These are phyloP conservation scores for Plectropomus leopardus DNA, from an alignment of 2,113 vertebrate genomes.

Conservation along the genomic window DNA sequence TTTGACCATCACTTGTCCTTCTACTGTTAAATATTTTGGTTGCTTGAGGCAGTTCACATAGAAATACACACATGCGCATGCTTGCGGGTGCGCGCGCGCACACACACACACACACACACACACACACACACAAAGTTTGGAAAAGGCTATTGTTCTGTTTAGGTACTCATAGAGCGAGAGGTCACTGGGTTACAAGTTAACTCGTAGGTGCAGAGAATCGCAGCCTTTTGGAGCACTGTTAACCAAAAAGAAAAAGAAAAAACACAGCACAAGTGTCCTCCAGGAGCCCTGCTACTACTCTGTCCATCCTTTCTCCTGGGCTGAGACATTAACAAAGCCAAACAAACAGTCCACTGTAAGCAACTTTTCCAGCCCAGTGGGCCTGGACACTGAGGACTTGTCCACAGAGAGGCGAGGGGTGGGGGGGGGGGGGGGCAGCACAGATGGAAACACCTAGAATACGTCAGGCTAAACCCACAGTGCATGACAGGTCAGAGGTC, in stretches of 20 bases:
- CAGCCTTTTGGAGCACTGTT: slow-evolving; percentile 30
- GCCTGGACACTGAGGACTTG: slow-evolving; percentile 70
- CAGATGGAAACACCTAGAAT: slow-evolving; percentile 82
- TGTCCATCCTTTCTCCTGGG: slow-evolving; percentile 53
- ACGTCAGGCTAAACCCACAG: slow-evolving; percentile 70
- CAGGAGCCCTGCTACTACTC: slow-evolving; percentile 44
- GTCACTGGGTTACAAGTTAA: slow-evolving; percentile 66
- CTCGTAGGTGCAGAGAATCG: slow-evolving; percentile 39
- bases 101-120: slow-evolving; percentile 7
- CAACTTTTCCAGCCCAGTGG: slow-evolving; percentile 77
- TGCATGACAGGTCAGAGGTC: slow-evolving; percentile 73
- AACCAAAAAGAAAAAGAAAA: slow-evolving; percentile 31
- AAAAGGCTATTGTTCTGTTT: slow-evolving; percentile 36
- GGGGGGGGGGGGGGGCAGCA: slow-evolving; percentile 16
- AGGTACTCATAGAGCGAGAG: slow-evolving; percentile 21
- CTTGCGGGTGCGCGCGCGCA: neutral
- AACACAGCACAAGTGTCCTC: slow-evolving; percentile 57
- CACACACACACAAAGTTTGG: slow-evolving; percentile 14
- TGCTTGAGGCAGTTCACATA: slow-evolving; percentile 2
- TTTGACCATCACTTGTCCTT: neutral
- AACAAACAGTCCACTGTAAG: slow-evolving; percentile 75
- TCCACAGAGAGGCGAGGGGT: slow-evolving; percentile 44
- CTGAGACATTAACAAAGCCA: slow-evolving; percentile 70
- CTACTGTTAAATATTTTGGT: neutral
- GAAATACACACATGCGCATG: slow-evolving; percentile 1